phyloP scores from a whole-genome alignment of 2,113 vertebrate species.

The Xenopus laevis region DNA sequence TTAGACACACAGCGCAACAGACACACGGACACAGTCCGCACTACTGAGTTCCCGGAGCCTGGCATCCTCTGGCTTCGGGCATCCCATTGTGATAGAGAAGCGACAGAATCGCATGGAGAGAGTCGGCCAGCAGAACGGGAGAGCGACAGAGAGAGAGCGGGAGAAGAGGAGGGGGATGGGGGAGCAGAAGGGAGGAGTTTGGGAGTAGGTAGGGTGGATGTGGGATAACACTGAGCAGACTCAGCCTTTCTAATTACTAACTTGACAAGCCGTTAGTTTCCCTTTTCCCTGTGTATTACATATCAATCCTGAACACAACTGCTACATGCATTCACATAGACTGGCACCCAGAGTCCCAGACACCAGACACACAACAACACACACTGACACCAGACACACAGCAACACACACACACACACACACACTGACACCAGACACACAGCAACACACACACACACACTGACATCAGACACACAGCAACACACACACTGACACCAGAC shows the following conservation, averaged over 20 bases:
- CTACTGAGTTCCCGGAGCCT: background rate
- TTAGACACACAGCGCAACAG: constrained; percentile 1
- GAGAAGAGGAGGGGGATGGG: constrained; percentile 27
- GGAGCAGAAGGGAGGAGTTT: constrained; percentile 21
- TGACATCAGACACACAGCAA: too few species aligned
- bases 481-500: too few species aligned
- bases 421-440: too few species aligned
- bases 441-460: too few species aligned
- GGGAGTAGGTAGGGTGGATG: constrained; percentile 35
- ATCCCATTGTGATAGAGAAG: constrained; percentile 16
- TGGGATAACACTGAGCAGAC: constrained; percentile 28
- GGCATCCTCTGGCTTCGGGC: constrained; percentile 8
- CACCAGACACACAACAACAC: background rate
- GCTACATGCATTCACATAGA: background rate
- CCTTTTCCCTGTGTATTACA: constrained; percentile 10
- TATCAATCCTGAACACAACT: background rate
- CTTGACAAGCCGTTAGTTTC: constrained; percentile 14
- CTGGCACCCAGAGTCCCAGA: background rate
- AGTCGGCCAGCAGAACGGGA: constrained; percentile 18
- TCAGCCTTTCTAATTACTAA: constrained; percentile 37
- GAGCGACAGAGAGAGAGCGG: constrained; percentile 3
- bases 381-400: too few species aligned
- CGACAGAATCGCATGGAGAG: background rate
- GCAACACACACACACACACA: too few species aligned
- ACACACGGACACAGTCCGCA: constrained; percentile 9